Base-by-base conservation (phyloP, 2,888 invertebrate species). In the Drosophila multiciliata region DNA sequence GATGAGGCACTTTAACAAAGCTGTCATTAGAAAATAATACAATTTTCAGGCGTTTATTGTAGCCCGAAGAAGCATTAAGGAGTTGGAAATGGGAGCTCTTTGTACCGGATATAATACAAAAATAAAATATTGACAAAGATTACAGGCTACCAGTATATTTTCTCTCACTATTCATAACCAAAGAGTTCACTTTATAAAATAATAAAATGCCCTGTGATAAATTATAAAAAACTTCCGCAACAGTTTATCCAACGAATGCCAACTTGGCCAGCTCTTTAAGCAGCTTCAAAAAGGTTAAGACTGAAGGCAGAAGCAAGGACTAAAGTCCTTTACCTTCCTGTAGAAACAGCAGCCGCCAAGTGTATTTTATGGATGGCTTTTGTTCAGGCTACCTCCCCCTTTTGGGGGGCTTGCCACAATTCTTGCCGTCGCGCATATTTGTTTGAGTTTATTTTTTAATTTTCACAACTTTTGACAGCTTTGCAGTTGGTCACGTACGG, bases 391-490 rank as follows among this genome's bases (percentile, higher is more conserved):
- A 8, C 3, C 36, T 23, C 45, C 17, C 48, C 70, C 32, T 54
- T 64, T 32, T 35, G 29, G 59, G n/a, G 12, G 9, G 26, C 9
- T 53, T 60, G 70, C 60, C 68, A 60, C 64, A 72, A 68, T 59
- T 57, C 69, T 77, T 61, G 71, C 70, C 74, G 38, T 53, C 62
- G 73, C 83, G 83, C 85, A 87, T 85, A 87, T 86, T 86, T 86
- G 87, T 82, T 85, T 73, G 87, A 86, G 75, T 86, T 86, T 86
- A 87, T 82, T 86, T 86, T 84, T 87, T 86, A 86, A 87, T 86
- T 86, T 86, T 87, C 85, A 75, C 87, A 87, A 87, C 83, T 87
- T 86, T 86, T 86, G 85, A 87, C 85, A 87, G 87, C 83, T 75
- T 66, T 78, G 65, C 87, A 72, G 85, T 82, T 87, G 85, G 85